phyloP scores from a whole-genome alignment of 2,888 invertebrate species.

The Caenorhabditis drosophilae region DNA sequence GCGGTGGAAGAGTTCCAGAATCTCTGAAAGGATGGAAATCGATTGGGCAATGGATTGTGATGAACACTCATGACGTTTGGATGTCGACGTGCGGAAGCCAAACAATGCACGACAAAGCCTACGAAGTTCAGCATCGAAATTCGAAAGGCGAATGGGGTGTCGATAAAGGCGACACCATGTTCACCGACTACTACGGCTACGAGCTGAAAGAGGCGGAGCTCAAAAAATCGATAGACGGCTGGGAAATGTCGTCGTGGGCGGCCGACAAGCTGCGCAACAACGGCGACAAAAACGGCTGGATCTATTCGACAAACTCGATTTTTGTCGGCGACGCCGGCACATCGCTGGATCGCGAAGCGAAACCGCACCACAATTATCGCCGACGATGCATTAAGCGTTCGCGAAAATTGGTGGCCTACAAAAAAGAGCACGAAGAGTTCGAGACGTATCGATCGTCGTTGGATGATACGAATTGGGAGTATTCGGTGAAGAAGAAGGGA shows the following conservation, averaged over 20 bases:
- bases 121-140: constrained; percentile 41
- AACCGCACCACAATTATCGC: constrained; percentile 22
- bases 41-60: constrained; percentile 43
- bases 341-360: constrained; percentile 19
- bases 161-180: no score
- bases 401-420: constrained; percentile 10
- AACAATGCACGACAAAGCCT: constrained; percentile 39
- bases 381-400: constrained; percentile 13
- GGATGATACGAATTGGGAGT: constrained; percentile 27
- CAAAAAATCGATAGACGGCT: constrained; percentile 20
- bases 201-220: constrained; percentile 19
- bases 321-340: constrained; percentile 51
- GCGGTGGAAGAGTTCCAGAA: no score
- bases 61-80: constrained; percentile 47
- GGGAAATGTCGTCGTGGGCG: constrained; percentile 33
- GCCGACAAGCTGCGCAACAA: constrained; percentile 51
- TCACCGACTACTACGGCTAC: constrained; percentile 53
- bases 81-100: constrained; percentile 28
- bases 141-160: constrained; percentile 12
- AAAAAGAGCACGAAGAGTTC: constrained; percentile 25
- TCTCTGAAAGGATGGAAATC: no score
- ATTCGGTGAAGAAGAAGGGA: constrained; percentile 40
- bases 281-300: constrained; percentile 62
- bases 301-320: constrained; percentile 45
- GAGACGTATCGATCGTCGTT: constrained; percentile 10